Evolutionary conservation across 2,888 invertebrate genomes (phyloP), one percentile per base, ranked within the genome.

Genomic region (Coelinius sp.): DNA sequence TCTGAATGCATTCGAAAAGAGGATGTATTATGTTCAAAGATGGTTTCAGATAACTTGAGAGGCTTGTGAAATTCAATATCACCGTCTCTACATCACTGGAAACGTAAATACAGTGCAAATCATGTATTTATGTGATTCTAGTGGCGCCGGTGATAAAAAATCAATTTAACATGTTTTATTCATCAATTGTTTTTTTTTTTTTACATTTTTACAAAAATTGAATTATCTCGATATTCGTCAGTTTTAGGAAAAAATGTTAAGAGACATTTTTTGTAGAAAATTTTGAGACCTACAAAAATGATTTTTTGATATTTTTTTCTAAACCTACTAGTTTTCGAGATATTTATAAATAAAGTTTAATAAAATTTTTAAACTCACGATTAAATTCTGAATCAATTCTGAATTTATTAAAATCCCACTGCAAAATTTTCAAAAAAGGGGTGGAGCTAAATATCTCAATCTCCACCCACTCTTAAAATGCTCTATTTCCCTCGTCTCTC

Each of bases 381-480:
- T n/a, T n/a, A n/a, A n/a, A n/a, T n/a, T n/a, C n/a, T n/a, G n/a
- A n/a, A n/a, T n/a, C n/a, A n/a, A n/a, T n/a, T n/a, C 35, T 7
- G n/a, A 7, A 24, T 24, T 63, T 0, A 41, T n/a, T 12, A 14
- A 17, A 38, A 6, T 10, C 6, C 0, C 38, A 35, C 7, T 7
- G n/a, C 22, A 24, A 49, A 35, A 22, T 3, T 8, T 1, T 35
- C 3, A 25, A 17, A 25, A 53, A 53, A 22, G 25, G n/a, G n/a
- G 53, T 27, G 24, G 53, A 24, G 53, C 53, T 24, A 53, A 53
- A 20, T n/a, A 3, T 49, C 46, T 7, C 14, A 49, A 49, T 49
- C 87, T 86, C 87, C 87, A 86, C 87, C 87, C 85, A 86, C 87
- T 86, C 82, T 84, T 81, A 83, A 84, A 85, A 82, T 78, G 82